Evolutionary conservation across 2,888 invertebrate species (phyloP), one percentile per base, ranked within the genome.

Genomic region (Bombylius major): DNA sequence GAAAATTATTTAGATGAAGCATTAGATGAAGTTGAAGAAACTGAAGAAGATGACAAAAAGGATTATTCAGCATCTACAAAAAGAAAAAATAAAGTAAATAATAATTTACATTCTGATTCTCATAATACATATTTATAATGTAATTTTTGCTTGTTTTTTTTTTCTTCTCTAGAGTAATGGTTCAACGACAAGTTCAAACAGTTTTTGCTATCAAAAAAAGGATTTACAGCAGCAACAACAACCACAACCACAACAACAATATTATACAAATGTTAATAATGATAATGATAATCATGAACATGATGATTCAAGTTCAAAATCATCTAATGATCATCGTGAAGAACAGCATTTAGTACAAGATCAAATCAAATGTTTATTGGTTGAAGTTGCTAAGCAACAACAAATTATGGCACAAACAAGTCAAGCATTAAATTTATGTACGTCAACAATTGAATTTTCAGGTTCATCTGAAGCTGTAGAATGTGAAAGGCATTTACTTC

Each of bases 401-500:
- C 87, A 85, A 61, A 84, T 92, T 23, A 94, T 97, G 67, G 84
- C 89, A 0, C 89, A 94, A 79, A 88, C 92, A 0, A 89, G 89
- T 66, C 92, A 94, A 72, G 97, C 97, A 0, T 75, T 97, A 50
- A 95, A 92, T 72, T 78, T 95, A 54, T 97, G 97, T 67, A 88
- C 86, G 39, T 82, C 89, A 0, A 90, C 89, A 0, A 80, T 88
- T 1, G 92, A 92, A 67, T 95, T 94, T 71, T 86, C 86, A 54
- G 92, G 91, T 5, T 94, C 94, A 0, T 83, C 88, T 0, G 94
- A 95, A 68, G 93, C 96, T 66, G 93, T 97, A 0, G 98, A 97
- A 71, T 96, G 94, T 45, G 96, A 98, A 74, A 79, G 91, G 60
- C 79, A 97, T 58, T 78, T 98, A 34, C 78, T 98, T 34, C 78